Evolutionary conservation across 2,797 vertebrate genomes (phyloP).

Genomic region (Morelia viridis): DNA sequence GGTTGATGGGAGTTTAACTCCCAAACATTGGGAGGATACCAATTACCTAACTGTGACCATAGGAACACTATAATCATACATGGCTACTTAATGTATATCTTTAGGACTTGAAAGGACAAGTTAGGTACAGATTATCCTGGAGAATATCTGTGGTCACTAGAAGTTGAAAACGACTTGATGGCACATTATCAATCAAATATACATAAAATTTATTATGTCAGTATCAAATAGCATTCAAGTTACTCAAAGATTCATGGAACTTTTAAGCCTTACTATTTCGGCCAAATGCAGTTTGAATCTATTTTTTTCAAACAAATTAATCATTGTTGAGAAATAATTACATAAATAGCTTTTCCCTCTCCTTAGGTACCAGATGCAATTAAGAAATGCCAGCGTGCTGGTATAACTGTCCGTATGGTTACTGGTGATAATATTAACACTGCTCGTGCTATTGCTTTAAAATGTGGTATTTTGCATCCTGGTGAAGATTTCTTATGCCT

Average conservation of each 20-base stretch:
- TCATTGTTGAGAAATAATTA: not conserved
- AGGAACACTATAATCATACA: not conserved
- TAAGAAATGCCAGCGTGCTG: conserved; percentile 93
- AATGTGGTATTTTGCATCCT: conserved; percentile 93
- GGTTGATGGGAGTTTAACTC: not conserved
- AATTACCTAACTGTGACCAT: not conserved
- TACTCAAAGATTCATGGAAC: not conserved
- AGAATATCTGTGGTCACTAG: not conserved
- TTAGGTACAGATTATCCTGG: not conserved
- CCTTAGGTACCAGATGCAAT: conserved; percentile 95
- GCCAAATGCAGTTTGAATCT: not conserved
- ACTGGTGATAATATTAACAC: conserved; percentile 99
- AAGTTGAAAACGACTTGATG: not conserved
- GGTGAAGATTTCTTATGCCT: conserved; percentile 96
- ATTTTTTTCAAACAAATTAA: not conserved
- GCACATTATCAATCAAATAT: not conserved
- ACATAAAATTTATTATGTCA: not conserved
- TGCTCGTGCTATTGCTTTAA: conserved; percentile 93
- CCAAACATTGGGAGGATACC: not conserved
- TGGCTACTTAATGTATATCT: not conserved
- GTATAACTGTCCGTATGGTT: conserved; percentile 98
- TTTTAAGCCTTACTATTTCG: not conserved
- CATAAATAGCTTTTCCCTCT: not conserved
- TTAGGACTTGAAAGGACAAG: not conserved
- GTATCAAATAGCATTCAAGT: not conserved